Evolutionary conservation across 1,140 invertebrate genomes (phyloP), one percentile per base, ranked within the genome.

Genomic region (Drosophila tani): DNA sequence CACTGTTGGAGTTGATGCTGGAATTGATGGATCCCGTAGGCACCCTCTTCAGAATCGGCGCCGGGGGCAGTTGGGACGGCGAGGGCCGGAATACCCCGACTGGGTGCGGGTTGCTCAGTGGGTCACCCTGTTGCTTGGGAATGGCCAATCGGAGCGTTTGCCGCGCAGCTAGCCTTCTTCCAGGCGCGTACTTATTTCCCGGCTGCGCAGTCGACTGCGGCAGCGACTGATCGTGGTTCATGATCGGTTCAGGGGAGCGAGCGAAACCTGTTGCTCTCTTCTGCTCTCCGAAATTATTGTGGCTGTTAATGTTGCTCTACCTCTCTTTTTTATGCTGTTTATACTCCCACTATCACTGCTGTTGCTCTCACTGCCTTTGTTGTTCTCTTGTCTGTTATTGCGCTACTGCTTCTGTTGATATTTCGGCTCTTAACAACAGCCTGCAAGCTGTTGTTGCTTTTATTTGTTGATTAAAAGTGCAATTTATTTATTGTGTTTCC

Each of bases 181-280:
- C 90, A 90, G 91, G 91, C 91, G 91, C 88, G 58, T 82, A 92
- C 68, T 91, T 87, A 82, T 92, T 86, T 59, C 43, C 70, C 40
- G 68, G 12, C 56, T 56, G 63, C 49, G 68, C 19, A 40, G 67
- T 24, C 29, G 63, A 27, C 64, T 29, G 29, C 21, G 67, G 40
- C 63, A 59, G 21, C 58, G 50, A 29, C 35, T 41, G 62, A 27
- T 51, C 64, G 75, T 66, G 88, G 63, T 87, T 83, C 88, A 91
- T 91, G 71, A 56, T 56, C 35, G 53, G 41, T 15, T 57, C 24
- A 5, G 35, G 53, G 12, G 40, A 17, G 32, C 17, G 38, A 41
- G 66, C n/a, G 40, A 46, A 27, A 46, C 57, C 38, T 59, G 57
- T 46, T 60, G 43, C 58, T 60, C 41, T 64, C n/a, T 35, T 29